phyloP scores from a whole-genome alignment of 2,888 invertebrate genomes.

The Lamellibrachia satsuma region DNA sequence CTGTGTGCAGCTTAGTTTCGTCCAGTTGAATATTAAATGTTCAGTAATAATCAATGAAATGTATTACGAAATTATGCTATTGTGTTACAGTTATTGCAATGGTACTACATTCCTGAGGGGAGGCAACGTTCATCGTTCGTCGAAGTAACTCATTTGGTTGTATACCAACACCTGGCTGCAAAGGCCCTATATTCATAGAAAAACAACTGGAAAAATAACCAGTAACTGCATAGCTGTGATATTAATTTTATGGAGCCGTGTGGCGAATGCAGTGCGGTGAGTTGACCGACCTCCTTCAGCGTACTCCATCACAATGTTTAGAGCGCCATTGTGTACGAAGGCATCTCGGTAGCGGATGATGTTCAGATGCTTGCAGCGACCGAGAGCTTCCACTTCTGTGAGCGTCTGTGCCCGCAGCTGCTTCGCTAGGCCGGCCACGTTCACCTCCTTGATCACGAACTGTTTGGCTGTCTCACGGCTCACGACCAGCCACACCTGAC shows the following conservation, averaged over 20 bases:
- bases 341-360: slow-evolving; percentile 57
- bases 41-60: background rate
- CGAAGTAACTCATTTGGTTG: too few relatives aligned
- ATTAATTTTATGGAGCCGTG: too few relatives aligned
- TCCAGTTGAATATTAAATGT: too few relatives aligned
- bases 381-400: slow-evolving; percentile 54
- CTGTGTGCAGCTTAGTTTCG: too few relatives aligned
- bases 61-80: too few relatives aligned
- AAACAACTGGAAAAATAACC: too few relatives aligned
- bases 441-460: slow-evolving; percentile 52
- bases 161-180: too few relatives aligned
- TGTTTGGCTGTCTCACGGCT: slow-evolving; percentile 35
- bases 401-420: slow-evolving; percentile 42
- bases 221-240: too few relatives aligned
- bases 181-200: too few relatives aligned
- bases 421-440: slow-evolving; percentile 28
- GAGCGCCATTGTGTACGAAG: slow-evolving; percentile 45
- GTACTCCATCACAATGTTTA: slow-evolving; percentile 59
- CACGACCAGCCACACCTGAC: slow-evolving; percentile 52
- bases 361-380: slow-evolving; percentile 55
- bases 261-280: background rate
- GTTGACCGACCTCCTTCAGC: slow-evolving; percentile 54
- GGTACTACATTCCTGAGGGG: too few relatives aligned
- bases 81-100: too few relatives aligned
- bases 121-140: too few relatives aligned